Evolutionary conservation across 2,888 invertebrate genomes (phyloP).

Genomic region (Tanaodytes sp.): DNA sequence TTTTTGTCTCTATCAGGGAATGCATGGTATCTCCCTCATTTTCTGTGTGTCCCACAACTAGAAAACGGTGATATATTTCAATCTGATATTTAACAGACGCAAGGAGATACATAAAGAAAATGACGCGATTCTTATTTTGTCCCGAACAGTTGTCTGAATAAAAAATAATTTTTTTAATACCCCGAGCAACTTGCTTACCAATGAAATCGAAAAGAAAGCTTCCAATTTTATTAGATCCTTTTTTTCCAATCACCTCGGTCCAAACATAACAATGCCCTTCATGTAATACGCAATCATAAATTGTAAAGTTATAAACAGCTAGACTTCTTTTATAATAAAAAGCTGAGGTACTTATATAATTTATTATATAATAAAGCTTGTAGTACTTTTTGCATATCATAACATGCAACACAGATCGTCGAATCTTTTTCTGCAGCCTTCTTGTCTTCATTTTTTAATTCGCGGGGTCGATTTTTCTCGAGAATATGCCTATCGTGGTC

Average conservation of each 20-base stretch:
- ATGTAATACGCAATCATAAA: constrained; percentile 46
- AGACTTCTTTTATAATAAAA: constrained; percentile 50
- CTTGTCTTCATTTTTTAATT: constrained; percentile 59
- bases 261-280: constrained; percentile 59
- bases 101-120: constrained; percentile 57
- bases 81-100: constrained; percentile 46
- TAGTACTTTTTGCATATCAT: constrained; percentile 36
- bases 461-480: constrained; percentile 54
- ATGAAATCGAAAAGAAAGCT: constrained; percentile 20
- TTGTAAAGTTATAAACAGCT: constrained; percentile 54
- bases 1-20: constrained; percentile 2
- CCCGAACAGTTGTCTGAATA: constrained; percentile 60
- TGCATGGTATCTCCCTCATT: background rate
- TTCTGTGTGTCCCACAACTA: constrained; percentile 5
- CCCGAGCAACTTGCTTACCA: constrained; percentile 15
- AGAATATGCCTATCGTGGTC: constrained; percentile 56
- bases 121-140: constrained; percentile 59
- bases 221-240: constrained; percentile 25
- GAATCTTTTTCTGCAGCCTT: constrained; percentile 34
- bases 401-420: constrained; percentile 18
- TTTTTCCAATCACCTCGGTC: constrained; percentile 55
- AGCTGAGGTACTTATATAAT: too few species aligned
- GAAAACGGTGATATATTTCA: background rate
- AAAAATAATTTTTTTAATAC: constrained; percentile 56
- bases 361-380: constrained; percentile 16